Evolutionary conservation across 2,888 invertebrate species (phyloP).

Genomic region (Gastrophysa polygoni): DNA sequence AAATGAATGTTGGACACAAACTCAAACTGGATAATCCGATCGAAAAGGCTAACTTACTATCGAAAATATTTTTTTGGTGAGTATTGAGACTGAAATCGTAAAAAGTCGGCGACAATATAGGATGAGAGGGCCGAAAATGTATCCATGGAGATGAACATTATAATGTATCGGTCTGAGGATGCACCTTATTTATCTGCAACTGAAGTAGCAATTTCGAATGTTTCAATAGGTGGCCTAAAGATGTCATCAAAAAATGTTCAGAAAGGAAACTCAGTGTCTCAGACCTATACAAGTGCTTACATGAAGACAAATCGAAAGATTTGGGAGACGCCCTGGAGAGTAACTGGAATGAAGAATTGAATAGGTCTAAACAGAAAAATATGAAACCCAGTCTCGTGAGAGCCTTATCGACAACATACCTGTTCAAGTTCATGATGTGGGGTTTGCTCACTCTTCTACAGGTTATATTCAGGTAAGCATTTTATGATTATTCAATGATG

Average conservation of each 20-base stretch:
- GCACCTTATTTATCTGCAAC: too few relatives aligned
- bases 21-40: conserved; percentile 37
- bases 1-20: conserved; percentile 39
- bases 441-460: conserved; percentile 27
- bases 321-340: conserved; percentile 62
- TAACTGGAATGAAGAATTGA: conserved; percentile 53
- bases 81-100: conserved; percentile 27
- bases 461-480: conserved; percentile 30
- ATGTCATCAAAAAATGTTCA: too few relatives aligned
- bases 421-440: conserved; percentile 28
- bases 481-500: too few relatives aligned
- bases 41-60: conserved; percentile 36
- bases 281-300: conserved; percentile 68
- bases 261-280: too few relatives aligned
- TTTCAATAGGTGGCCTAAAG: too few relatives aligned
- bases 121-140: too few relatives aligned
- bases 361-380: conserved; percentile 18
- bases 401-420: conserved; percentile 30
- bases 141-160: too few relatives aligned
- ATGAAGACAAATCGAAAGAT: conserved; percentile 65
- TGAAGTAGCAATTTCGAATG: too few relatives aligned
- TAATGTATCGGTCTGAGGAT: too few relatives aligned
- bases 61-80: conserved; percentile 56
- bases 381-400: conserved; percentile 31
- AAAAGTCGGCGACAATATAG: too few relatives aligned